Evolutionary conservation across 2,113 vertebrate species (phyloP).

Genomic region (Panthera tigris): DNA sequence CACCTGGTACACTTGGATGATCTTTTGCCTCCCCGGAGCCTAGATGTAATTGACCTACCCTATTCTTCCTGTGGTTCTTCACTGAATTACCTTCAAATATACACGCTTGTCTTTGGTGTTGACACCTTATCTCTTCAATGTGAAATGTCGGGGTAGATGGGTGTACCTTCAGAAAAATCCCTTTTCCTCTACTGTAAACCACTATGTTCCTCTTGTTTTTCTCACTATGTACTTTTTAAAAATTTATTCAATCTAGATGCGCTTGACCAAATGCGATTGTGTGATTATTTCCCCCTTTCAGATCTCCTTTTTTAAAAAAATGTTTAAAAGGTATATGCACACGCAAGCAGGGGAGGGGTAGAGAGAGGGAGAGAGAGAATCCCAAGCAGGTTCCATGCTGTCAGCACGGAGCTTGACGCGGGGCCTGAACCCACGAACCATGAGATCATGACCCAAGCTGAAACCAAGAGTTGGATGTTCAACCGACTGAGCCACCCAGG

Average conservation of each 20-base stretch:
- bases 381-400: too few relatives aligned
- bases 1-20: too few relatives aligned
- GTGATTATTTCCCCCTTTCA: not conserved
- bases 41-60: not conserved
- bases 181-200: not conserved
- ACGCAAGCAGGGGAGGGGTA: too few relatives aligned
- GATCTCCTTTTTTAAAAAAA: not conserved
- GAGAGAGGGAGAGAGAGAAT: too few relatives aligned
- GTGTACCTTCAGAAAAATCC: not conserved
- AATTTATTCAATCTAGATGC: not conserved
- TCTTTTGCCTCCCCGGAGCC: not conserved
- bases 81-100: not conserved
- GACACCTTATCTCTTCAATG: not conserved
- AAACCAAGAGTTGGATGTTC: too few relatives aligned
- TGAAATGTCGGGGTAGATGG: not conserved
- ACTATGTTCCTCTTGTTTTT: not conserved
- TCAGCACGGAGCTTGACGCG: too few relatives aligned
- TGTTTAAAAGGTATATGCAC: too few relatives aligned
- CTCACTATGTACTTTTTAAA: not conserved
- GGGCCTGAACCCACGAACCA: too few relatives aligned
- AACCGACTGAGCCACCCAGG: too few relatives aligned
- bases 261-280: not conserved
- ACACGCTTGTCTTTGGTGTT: not conserved
- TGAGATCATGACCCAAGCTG: too few relatives aligned
- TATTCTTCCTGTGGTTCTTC: not conserved